phyloP scores from a whole-genome alignment of 2,888 invertebrate genomes.

The Lathronympha strigana region DNA sequence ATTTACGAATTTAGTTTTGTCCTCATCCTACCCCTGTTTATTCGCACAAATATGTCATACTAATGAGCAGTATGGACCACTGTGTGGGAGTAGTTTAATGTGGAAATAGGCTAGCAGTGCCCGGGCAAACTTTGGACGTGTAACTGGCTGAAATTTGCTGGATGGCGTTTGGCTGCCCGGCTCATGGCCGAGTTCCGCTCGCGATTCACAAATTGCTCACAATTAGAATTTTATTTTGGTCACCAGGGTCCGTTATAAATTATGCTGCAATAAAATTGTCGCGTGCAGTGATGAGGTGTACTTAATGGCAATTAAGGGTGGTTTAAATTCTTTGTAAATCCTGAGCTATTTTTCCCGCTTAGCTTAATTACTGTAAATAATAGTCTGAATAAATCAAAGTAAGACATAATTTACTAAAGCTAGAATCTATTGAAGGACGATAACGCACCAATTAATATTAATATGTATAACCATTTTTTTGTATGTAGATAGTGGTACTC shows the following conservation, averaged over 20 bases:
- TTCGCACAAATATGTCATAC: background rate
- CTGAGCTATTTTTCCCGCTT: too few relatives aligned
- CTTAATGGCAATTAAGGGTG: background rate
- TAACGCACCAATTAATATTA: too few relatives aligned
- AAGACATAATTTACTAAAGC: too few relatives aligned
- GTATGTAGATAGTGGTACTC: too few relatives aligned
- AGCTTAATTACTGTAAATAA: too few relatives aligned
- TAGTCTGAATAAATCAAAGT: too few relatives aligned
- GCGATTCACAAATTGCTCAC: constrained; percentile 52
- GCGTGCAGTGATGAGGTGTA: background rate
- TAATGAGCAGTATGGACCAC: background rate
- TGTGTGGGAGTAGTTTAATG: constrained; percentile 25
- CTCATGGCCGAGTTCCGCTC: constrained; percentile 51
- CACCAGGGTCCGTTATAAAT: constrained; percentile 13
- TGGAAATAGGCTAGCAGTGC: constrained; percentile 21
- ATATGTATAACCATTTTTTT: too few relatives aligned
- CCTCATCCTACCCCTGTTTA: background rate
- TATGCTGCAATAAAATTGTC: constrained; percentile 3
- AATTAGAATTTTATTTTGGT: constrained; percentile 56
- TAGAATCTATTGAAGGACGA: too few relatives aligned
- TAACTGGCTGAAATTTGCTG: constrained; percentile 62
- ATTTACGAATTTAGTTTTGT: background rate
- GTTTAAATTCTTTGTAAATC: background rate
- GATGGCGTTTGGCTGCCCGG: constrained; percentile 48
- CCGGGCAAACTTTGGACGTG: constrained; percentile 40